These are phyloP conservation scores for Drosophila baimaii DNA, from an alignment of 1,140 invertebrate species.

Conservation along the genomic window DNA sequence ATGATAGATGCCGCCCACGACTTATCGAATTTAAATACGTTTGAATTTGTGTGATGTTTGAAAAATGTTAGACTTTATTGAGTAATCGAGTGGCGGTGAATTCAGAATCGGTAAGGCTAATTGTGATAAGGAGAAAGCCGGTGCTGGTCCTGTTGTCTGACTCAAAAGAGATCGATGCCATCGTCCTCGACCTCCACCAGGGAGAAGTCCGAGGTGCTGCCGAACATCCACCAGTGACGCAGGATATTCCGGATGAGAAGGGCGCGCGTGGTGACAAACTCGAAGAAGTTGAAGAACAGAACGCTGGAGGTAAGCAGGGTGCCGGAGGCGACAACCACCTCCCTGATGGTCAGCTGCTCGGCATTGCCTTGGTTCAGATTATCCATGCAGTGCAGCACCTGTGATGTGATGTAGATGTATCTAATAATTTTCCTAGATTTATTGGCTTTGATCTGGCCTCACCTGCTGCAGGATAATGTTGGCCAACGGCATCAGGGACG, in stretches of 20 bases:
- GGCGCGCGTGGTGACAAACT: conserved; percentile 75
- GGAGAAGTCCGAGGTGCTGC: conserved; percentile 71
- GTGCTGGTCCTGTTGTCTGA: background rate
- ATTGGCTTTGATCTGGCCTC: conserved; percentile 23
- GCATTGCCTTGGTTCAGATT: conserved; percentile 71
- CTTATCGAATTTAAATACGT: background rate
- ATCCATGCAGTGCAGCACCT: conserved; percentile 81
- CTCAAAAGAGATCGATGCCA: conserved; percentile 66
- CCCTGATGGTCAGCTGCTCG: conserved; percentile 68
- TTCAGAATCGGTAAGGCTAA: background rate
- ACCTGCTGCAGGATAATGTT: conserved; percentile 79
- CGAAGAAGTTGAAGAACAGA: conserved; percentile 80
- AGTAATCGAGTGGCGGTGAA: background rate
- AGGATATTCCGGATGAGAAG: conserved; percentile 75
- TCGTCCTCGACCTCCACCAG: conserved; percentile 74
- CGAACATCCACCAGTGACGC: conserved; percentile 82
- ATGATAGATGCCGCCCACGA: too few species aligned
- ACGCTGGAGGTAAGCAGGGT: conserved; percentile 76
- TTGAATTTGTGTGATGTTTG: background rate
- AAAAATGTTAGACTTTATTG: background rate
- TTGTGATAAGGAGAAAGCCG: background rate
- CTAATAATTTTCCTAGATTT: too few species aligned
- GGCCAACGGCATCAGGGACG: conserved; percentile 71
- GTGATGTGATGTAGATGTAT: too few species aligned
- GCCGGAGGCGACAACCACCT: conserved; percentile 75